phyloP scores from a whole-genome alignment of 1,140 invertebrate genomes.

The Coptotermes formosanus region DNA sequence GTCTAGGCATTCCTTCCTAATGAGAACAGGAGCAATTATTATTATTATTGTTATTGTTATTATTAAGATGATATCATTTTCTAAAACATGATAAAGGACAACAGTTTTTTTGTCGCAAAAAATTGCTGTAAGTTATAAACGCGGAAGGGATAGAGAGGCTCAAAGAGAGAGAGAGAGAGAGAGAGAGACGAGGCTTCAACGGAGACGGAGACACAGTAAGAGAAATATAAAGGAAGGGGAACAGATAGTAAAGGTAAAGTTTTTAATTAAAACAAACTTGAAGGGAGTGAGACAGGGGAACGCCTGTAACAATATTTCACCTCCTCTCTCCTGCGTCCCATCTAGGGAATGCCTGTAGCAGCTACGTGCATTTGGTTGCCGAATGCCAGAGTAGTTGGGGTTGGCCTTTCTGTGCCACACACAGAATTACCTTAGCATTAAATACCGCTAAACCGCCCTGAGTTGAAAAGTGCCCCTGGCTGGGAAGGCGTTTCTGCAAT shows the following conservation, averaged over 20 bases:
- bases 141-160: too few relatives aligned
- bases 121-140: too few relatives aligned
- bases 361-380: background rate
- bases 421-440: background rate
- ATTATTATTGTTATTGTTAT: too few relatives aligned
- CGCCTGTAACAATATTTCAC: background rate
- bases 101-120: too few relatives aligned
- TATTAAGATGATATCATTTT: too few relatives aligned
- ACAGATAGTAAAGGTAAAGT: background rate
- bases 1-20: too few relatives aligned
- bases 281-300: background rate
- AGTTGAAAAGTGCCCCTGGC: background rate
- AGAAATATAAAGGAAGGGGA: background rate
- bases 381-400: background rate
- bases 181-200: background rate
- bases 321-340: background rate
- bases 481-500: background rate
- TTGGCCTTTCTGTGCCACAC: background rate
- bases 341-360: background rate
- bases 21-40: too few relatives aligned
- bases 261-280: slow-evolving; percentile 5
- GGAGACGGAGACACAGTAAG: background rate
- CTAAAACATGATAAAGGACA: too few relatives aligned
- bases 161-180: too few relatives aligned
- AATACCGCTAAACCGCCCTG: background rate